Evolutionary conservation across 2,888 invertebrate genomes (phyloP).

Genomic region (Aquatica leii): DNA sequence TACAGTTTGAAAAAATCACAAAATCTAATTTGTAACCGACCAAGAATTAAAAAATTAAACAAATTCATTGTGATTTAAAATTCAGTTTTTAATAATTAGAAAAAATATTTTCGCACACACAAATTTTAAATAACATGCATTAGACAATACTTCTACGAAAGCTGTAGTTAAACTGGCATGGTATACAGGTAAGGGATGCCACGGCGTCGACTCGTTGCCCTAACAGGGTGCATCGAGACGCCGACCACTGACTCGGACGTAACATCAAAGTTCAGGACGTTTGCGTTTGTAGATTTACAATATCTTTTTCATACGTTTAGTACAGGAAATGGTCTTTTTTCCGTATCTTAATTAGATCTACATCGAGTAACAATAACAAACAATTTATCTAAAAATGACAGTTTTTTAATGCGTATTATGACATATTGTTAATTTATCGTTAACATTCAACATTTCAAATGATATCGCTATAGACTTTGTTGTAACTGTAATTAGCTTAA

Average conservation of each 20-base stretch:
- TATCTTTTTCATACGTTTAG: conserved; percentile 10
- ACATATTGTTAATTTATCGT: no score
- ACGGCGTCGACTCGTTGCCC: conserved; percentile 32
- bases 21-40: no score
- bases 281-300: conserved; percentile 19
- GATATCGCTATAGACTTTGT: no score
- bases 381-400: not conserved
- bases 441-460: no score
- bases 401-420: no score
- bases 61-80: no score
- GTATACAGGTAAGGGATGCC: conserved; percentile 26
- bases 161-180: conserved; percentile 24
- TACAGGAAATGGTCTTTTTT: conserved; percentile 1
- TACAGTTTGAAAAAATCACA: no score
- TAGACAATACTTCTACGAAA: conserved; percentile 18
- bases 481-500: no score
- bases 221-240: conserved; percentile 32
- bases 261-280: conserved; percentile 14
- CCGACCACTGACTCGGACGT: conserved; percentile 28
- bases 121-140: not conserved
- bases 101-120: conserved; percentile 1
- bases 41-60: no score
- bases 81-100: no score
- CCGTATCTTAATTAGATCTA: conserved; percentile 8
- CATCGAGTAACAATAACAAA: not conserved